Percentiles rank a stretch among this genome's conserved stretches.
phyloP scores from a whole-genome alignment of 2,888 invertebrate genomes.

The Protodeltote pygarga region DNA sequence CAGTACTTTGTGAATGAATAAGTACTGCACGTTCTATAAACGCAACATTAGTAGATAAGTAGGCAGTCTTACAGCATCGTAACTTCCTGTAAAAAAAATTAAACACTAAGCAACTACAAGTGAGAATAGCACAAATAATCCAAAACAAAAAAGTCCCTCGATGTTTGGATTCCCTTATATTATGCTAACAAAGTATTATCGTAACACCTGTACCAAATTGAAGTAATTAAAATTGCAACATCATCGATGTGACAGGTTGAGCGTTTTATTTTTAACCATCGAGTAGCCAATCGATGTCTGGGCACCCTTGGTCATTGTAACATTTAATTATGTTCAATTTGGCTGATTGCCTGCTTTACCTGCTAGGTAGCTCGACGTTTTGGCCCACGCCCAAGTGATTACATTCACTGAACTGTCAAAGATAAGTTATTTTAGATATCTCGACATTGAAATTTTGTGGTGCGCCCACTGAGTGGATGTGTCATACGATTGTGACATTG shows the following conservation, averaged over 20 bases:
- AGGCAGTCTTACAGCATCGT: no score
- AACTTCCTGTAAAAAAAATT: no score
- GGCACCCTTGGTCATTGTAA: conserved; percentile 78
- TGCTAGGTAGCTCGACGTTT: conserved; percentile 77
- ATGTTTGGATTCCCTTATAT: conserved; percentile 4
- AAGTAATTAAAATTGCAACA: conserved; percentile 36
- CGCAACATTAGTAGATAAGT: no score
- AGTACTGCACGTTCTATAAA: no score
- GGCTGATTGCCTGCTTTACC: conserved; percentile 83
- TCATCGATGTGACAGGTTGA: conserved; percentile 41
- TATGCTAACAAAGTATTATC: conserved; percentile 1
- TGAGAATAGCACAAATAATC: no score
- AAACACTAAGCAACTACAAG: no score
- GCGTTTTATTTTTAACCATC: conserved; percentile 58
- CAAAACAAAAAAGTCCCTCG: no score
- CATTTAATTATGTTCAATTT: conserved; percentile 84
- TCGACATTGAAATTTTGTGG: conserved; percentile 79
- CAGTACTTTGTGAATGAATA: no score
- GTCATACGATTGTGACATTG: conserved; percentile 64
- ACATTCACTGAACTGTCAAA: conserved; percentile 85
- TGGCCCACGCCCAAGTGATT: conserved; percentile 79
- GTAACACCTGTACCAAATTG: background rate
- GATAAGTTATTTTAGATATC: conserved; percentile 85
- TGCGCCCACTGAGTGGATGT: conserved; percentile 57
- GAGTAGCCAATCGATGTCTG: conserved; percentile 71